A percentile compares a stretch with the other conserved stretches of the same genome.
These are phyloP conservation scores for Colletes latitarsis DNA, from an alignment of 1,140 invertebrate species.

Conservation along the genomic window DNA sequence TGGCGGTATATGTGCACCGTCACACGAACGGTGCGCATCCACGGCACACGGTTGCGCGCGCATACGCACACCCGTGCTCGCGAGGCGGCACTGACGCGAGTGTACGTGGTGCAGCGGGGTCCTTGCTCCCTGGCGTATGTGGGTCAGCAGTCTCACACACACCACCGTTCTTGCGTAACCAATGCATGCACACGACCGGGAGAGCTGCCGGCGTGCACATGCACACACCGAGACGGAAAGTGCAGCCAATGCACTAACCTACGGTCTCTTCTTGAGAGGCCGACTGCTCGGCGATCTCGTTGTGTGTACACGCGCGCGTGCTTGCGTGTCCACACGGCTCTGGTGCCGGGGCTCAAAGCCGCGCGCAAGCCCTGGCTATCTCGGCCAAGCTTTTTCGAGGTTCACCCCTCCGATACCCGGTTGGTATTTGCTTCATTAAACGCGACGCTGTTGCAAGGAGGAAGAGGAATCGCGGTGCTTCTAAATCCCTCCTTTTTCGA, in stretches of 20 bases:
- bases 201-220: constrained; percentile 56
- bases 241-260: constrained; percentile 68
- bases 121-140: constrained; percentile 81
- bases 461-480: constrained; percentile 4
- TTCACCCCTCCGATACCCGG: constrained; percentile 32
- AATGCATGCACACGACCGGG: constrained; percentile 78
- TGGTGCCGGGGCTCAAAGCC: constrained; percentile 52
- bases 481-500: background rate
- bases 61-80: constrained; percentile 14
- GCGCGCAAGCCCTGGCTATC: constrained; percentile 57
- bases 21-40: constrained; percentile 52
- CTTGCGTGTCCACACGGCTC: constrained; percentile 9
- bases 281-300: constrained; percentile 39
- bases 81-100: constrained; percentile 1
- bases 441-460: background rate
- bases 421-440: constrained; percentile 51
- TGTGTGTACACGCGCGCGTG: background rate
- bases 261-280: constrained; percentile 64
- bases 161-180: constrained; percentile 80
- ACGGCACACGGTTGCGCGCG: constrained; percentile 37
- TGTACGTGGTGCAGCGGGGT: constrained; percentile 74
- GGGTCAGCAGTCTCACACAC: constrained; percentile 82
- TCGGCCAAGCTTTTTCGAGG: constrained; percentile 61
- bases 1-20: constrained; percentile 59
- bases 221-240: constrained; percentile 61